Conservation (phyloP, 2,797 vertebrate genomes). For the Sandelia bainsii region DNA sequence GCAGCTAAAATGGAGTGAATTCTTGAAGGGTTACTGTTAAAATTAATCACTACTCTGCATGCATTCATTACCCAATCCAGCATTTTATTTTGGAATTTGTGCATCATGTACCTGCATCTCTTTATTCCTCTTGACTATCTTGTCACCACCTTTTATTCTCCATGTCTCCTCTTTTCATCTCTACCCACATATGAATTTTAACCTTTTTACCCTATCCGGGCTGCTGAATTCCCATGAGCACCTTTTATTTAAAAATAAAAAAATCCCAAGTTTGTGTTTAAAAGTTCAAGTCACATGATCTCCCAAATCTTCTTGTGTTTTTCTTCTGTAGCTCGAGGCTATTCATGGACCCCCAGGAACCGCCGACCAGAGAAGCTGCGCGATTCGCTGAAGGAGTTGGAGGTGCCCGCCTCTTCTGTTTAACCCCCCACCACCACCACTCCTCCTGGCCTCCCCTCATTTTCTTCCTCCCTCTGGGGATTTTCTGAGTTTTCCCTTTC, state of each 20-base stretch:
- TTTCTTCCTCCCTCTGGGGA: conserved; percentile 75
- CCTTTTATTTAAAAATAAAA: conserved; percentile 2
- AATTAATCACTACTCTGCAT: background rate
- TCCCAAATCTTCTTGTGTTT: conserved; percentile 51
- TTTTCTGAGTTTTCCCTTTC: conserved; percentile 85
- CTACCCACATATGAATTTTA: conserved; percentile 30
- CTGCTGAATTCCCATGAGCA: conserved; percentile 49
- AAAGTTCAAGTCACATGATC: conserved; percentile 65
- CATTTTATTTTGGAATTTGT: background rate
- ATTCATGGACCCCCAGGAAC: conserved; percentile 92
- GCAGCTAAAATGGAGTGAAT: background rate
- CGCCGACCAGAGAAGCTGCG: conserved; percentile 92
- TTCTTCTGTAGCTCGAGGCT: conserved; percentile 87
- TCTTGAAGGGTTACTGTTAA: background rate
- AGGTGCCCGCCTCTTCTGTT: conserved; percentile 87
- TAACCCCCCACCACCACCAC: conserved; percentile 24
- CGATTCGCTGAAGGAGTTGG: conserved; percentile 93
- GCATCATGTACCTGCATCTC: conserved; percentile 18
- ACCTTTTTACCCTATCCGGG: conserved; percentile 25
- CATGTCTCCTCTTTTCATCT: conserved; percentile 53
- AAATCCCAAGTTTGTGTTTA: conserved; percentile 19
- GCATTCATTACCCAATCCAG: background rate
- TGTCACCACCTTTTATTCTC: conserved; percentile 52
- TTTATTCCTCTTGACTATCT: conserved; percentile 20
- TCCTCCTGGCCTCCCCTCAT: conserved; percentile 16